Conservation (phyloP, 2,888 invertebrate species). For the Sisyra nigra region DNA sequence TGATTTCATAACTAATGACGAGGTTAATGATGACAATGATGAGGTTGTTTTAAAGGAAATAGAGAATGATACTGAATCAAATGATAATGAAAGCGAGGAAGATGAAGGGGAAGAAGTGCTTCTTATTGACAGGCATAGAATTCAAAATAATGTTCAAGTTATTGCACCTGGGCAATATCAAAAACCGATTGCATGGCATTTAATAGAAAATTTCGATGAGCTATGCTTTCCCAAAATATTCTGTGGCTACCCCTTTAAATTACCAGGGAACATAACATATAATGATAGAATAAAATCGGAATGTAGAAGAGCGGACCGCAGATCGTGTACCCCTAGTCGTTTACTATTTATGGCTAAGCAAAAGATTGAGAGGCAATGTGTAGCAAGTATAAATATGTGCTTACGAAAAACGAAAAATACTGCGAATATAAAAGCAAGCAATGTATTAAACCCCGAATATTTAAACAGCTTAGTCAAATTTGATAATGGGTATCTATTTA, state of each 20-base stretch:
- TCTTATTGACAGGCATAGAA: neutral
- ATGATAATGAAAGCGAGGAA: neutral
- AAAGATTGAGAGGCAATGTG: conserved; percentile 11
- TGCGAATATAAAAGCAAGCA: no score
- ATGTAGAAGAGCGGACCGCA: no score
- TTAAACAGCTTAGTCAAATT: conserved; percentile 9
- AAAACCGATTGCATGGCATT: conserved; percentile 14
- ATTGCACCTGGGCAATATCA: conserved; percentile 16
- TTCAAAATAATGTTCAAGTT: conserved; percentile 3
- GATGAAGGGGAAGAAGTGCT: neutral
- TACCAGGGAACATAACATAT: conserved; percentile 4
- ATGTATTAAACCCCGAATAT: no score
- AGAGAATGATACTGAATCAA: neutral
- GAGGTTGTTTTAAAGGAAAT: no score
- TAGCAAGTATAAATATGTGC: conserved; percentile 12
- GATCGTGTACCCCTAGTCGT: conserved; percentile 11
- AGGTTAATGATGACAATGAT: conserved; percentile 7
- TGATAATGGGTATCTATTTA: conserved; percentile 9
- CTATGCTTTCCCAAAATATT: conserved; percentile 15
- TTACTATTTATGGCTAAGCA: conserved; percentile 14
- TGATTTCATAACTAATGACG: conserved; percentile 11
- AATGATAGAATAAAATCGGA: conserved; percentile 8
- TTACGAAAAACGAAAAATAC: conserved; percentile 10
- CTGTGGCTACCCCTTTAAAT: conserved; percentile 10
- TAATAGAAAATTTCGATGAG: conserved; percentile 14